Percentiles rank a stretch among this genome's conserved stretches.
phyloP scores from a whole-genome alignment of 2,113 vertebrate species.

The Gymnarchus niloticus region DNA sequence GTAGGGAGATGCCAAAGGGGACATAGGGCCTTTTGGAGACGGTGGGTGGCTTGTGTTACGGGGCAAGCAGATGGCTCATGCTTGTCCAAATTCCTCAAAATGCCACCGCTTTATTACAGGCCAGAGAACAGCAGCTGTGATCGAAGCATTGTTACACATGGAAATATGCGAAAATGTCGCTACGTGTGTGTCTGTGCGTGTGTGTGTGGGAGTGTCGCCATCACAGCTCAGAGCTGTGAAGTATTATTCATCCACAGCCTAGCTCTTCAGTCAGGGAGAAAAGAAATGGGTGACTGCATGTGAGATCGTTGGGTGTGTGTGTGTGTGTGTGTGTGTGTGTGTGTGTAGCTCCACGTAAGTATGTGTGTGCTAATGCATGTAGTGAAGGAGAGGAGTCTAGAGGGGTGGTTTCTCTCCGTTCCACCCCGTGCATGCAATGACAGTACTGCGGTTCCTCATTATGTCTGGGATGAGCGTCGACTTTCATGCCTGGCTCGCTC shows the following conservation, averaged over 20 bases:
- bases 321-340: neutral
- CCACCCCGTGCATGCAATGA: slow-evolving; percentile 28
- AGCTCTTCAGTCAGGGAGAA: neutral
- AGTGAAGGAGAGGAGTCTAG: neutral
- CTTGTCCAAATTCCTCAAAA: neutral
- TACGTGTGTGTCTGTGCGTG: neutral
- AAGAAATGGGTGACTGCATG: neutral
- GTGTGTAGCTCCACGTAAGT: neutral
- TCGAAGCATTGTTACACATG: neutral
- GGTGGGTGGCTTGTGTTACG: neutral
- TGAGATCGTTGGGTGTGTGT: neutral
- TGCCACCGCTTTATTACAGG: neutral
- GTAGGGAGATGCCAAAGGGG: slow-evolving; percentile 49
- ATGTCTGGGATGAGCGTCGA: slow-evolving; percentile 37
- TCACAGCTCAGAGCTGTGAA: slow-evolving; percentile 1
- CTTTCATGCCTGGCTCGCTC: slow-evolving; percentile 38
- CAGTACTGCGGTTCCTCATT: slow-evolving; percentile 34
- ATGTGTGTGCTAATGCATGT: slow-evolving; percentile 23
- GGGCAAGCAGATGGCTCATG: slow-evolving; percentile 8
- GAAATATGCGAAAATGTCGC: neutral
- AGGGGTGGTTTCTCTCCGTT: slow-evolving; percentile 27
- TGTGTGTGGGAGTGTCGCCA: neutral
- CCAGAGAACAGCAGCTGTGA: neutral
- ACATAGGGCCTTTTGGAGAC: neutral
- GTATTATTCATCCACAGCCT: slow-evolving; percentile 6